These are phyloP conservation scores for Ceratina calcarata DNA, from an alignment of 1,140 invertebrate species.

Conservation along the genomic window DNA sequence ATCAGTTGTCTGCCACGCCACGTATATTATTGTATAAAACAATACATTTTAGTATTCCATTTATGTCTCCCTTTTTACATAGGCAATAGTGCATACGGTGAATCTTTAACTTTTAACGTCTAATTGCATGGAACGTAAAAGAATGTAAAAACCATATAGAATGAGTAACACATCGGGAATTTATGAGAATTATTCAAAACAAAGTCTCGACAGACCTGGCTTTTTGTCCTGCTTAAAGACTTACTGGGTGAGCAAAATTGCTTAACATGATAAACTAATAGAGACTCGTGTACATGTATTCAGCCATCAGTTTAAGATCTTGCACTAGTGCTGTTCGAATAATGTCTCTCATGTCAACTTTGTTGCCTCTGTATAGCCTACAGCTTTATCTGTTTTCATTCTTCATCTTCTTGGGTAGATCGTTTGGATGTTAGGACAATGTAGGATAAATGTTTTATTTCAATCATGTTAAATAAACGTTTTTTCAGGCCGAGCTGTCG, in stretches of 20 bases:
- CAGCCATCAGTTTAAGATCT: not conserved
- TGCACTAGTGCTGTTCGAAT: not conserved
- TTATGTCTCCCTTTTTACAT: constrained; percentile 46
- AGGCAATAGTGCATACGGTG: constrained; percentile 45
- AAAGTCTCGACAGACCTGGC: constrained; percentile 36
- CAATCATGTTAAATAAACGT: not conserved
- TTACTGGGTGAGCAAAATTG: constrained; percentile 52
- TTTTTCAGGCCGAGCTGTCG: constrained; percentile 85
- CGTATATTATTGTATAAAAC: not conserved
- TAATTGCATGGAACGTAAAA: constrained; percentile 37
- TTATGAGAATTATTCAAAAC: constrained; percentile 45
- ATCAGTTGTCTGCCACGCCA: not conserved
- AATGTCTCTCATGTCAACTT: not conserved
- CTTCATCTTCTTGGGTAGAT: too few species aligned
- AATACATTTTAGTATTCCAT: constrained; percentile 11
- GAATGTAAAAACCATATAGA: constrained; percentile 44
- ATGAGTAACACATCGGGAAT: constrained; percentile 48
- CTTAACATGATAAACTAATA: constrained; percentile 35
- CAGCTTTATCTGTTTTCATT: too few species aligned
- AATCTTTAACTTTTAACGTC: constrained; percentile 45
- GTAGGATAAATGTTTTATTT: not conserved
- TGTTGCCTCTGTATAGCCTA: too few species aligned
- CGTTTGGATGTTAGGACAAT: too few species aligned
- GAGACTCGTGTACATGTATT: constrained; percentile 14
- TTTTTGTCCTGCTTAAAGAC: constrained; percentile 56